Evolutionary conservation across 1,140 invertebrate genomes (phyloP), one percentile per base, ranked within the genome.

Genomic region (Grapholita molesta): DNA sequence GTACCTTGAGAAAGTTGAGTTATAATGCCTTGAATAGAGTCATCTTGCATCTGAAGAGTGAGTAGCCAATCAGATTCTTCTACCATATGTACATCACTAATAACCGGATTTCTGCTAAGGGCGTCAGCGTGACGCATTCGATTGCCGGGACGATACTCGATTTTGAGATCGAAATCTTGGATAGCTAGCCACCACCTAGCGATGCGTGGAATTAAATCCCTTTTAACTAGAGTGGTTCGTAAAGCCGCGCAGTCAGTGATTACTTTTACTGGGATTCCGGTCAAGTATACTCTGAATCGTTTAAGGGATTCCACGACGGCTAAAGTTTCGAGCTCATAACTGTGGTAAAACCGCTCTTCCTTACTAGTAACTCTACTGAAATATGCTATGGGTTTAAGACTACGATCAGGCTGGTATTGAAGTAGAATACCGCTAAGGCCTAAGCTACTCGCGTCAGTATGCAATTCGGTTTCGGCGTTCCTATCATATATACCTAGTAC

Each of bases 111-210:
- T 11, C 66, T 15, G 18, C 66, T 67, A 15, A 66, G 15, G 8
- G 23, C 38, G 28, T 65, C 52, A 1, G 21, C 65, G 12, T 23
- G 42, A 23, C 11, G 64, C 69, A 75, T 70, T 6, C 30, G 28
- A 11, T 52, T 52, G 21, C 74, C 77, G 2, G 76, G 69, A 35
- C 84, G 67, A 71, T 90, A 84, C 21, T 83, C 79, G 9, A 87
- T 75, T 7, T 64, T 18, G 67, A 86, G 77, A 53, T 84, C 71
- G 72, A 71, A 87, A 24, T 85, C 81, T 67, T 82, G 80, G 18
- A 86, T 48, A 2, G 73, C 55, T 9, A 90, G 68, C 75, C 79
- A 84, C 89, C 89, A 92, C 0, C 83, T 33, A 2, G 75, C 80
- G 21, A 83, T 72, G 38, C 77, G 32, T 18, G 78, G 73, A 52